Conservation (phyloP, 2,888 invertebrate species). For the Diploptera punctata region DNA sequence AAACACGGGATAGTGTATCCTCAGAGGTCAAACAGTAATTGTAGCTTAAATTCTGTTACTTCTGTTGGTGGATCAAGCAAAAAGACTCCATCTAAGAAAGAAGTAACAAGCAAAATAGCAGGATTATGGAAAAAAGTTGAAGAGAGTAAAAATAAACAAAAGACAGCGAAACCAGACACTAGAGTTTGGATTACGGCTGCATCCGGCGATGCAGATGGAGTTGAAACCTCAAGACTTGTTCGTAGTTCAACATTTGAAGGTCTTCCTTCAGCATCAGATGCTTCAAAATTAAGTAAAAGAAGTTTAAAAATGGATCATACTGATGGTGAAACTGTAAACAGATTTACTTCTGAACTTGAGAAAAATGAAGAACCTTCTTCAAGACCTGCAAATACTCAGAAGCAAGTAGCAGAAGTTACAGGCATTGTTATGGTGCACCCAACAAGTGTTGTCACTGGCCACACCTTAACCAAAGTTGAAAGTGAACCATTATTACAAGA, state of each 20-base stretch:
- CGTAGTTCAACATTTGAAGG: slow-evolving; percentile 73
- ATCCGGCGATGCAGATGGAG: not conserved
- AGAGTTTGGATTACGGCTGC: slow-evolving; percentile 64
- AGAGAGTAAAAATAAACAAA: slow-evolving; percentile 66
- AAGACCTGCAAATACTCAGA: not conserved
- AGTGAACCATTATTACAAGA: not conserved
- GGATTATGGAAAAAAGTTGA: slow-evolving; percentile 82
- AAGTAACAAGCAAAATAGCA: slow-evolving; percentile 80
- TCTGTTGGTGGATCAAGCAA: slow-evolving; percentile 49
- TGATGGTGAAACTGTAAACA: not conserved
- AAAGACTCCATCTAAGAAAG: slow-evolving; percentile 58
- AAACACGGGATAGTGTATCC: not conserved
- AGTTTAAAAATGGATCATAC: not conserved
- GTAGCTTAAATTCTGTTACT: slow-evolving; percentile 62
- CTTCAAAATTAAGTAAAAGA: not conserved
- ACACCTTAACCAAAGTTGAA: not conserved
- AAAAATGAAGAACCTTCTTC: not conserved
- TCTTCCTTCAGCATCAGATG: slow-evolving; percentile 42
- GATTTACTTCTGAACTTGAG: not conserved
- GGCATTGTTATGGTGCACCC: slow-evolving; percentile 26
- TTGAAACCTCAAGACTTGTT: slow-evolving; percentile 2
- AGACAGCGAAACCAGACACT: slow-evolving; percentile 62
- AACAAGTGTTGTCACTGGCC: not conserved
- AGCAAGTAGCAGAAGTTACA: slow-evolving; percentile 17
- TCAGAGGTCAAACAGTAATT: slow-evolving; percentile 65